These are phyloP conservation scores for Rhamphomyia laevipes DNA, from an alignment of 2,888 invertebrate species.

Conservation along the genomic window DNA sequence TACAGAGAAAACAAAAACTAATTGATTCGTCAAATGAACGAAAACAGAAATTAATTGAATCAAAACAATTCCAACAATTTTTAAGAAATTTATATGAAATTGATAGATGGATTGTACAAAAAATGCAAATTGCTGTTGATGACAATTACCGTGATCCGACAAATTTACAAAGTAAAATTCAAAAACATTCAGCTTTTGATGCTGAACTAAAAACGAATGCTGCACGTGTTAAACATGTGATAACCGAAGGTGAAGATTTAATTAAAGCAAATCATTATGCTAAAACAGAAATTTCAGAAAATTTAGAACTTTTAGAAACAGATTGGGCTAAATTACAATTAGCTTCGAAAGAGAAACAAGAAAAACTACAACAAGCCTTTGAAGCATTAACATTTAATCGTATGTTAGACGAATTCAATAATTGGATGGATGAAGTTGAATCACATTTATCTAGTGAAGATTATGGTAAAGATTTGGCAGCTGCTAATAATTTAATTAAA, in stretches of 20 bases:
- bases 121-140: constrained; percentile 84
- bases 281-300: constrained; percentile 66
- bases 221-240: constrained; percentile 70
- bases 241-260: constrained; percentile 63
- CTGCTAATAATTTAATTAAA: constrained; percentile 72
- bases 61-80: constrained; percentile 82
- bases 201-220: constrained; percentile 87
- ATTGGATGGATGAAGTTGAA: constrained; percentile 86
- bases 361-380: constrained; percentile 79
- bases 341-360: constrained; percentile 70
- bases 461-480: constrained; percentile 74
- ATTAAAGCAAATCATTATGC: constrained; percentile 81
- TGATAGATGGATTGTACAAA: constrained; percentile 85
- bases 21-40: constrained; percentile 56
- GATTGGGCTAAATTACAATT: constrained; percentile 80
- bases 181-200: constrained; percentile 92
- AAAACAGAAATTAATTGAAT: constrained; percentile 66
- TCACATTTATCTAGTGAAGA: constrained; percentile 46
- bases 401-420: constrained; percentile 82
- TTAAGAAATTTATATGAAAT: constrained; percentile 75
- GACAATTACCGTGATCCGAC: constrained; percentile 89
- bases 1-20: constrained; percentile 54
- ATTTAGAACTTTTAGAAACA: constrained; percentile 71
- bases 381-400: constrained; percentile 80
- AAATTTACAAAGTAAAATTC: constrained; percentile 94